Base-by-base conservation (phyloP, 2,888 invertebrate species). In the Elaeidobius kamerunicus region DNA sequence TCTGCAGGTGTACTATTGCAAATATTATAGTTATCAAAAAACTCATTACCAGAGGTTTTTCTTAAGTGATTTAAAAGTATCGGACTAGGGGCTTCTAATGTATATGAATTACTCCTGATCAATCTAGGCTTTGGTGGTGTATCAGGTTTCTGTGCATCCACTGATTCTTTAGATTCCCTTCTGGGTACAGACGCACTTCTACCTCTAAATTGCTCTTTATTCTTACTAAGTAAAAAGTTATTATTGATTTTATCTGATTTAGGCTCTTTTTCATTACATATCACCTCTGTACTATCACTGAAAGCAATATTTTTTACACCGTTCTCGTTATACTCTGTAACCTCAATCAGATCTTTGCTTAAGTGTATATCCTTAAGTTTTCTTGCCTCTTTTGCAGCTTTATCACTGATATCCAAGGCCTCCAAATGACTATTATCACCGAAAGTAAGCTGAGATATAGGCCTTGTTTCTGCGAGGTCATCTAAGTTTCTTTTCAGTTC, bases 41-140 rank as follows among this genome's bases (percentile, higher is more conserved):
- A 23, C 5, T 53, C 36, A 36, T 58, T 57, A 18, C 49, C 53
- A 12, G 52, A 56, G 12, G 48, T 51, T 57, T 77, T 75, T 67
- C 82, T 77, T 39, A 84, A 72, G 63, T 83, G 81, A 7, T 84
- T 84, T 17, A 85, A 66, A 6, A 91, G 76, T 57, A 83, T 82
- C 1, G 88, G 87, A 65, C 91, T 88, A 0, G 91, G 91, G 16
- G 80, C 76, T 0, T 89, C 82, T 39, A 91, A 71, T 1, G 87
- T 86, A 65, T 91, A 91, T 0, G 91, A 91, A 56, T 85, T 83
- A 64, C 87, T 86, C 43, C 90, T 77, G 9, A 84, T 76, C 48
- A 87, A 69, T 59, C 62, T 75, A 72, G 67, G 76, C 73, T 67
- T 77, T 74, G 57, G 57, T 20, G 61, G 43, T 30, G 39, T 34